Conservation (phyloP, 1,140 invertebrate species). For the Drosophila aff. region DNA sequence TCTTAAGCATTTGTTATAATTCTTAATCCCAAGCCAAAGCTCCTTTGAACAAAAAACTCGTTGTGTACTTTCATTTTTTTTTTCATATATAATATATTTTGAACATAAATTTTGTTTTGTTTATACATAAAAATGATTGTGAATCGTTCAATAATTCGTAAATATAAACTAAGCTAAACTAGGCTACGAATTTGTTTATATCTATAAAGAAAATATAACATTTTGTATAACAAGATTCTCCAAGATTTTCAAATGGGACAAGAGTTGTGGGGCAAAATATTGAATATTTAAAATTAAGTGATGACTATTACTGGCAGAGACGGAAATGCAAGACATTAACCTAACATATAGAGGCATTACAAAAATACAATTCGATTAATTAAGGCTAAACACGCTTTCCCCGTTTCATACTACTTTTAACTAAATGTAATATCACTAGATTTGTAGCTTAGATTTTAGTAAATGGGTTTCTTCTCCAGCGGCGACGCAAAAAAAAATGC, state of each 20-base stretch:
- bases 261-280: not conserved
- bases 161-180: constrained; percentile 22
- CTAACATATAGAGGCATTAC: constrained; percentile 44
- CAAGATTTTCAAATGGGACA: constrained; percentile 18
- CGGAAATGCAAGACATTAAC: constrained; percentile 32
- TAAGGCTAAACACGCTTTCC: constrained; percentile 61
- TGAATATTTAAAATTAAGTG: constrained; percentile 21
- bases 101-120: constrained; percentile 30
- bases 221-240: constrained; percentile 16
- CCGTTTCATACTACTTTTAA: constrained; percentile 56
- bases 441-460: constrained; percentile 75
- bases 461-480: constrained; percentile 39
- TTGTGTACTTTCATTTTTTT: not conserved
- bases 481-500: constrained; percentile 53
- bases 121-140: constrained; percentile 17
- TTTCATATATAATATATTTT: constrained; percentile 43
- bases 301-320: constrained; percentile 46
- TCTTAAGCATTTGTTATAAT: too few relatives aligned
- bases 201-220: constrained; percentile 16
- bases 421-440: constrained; percentile 84
- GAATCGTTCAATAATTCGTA: constrained; percentile 23
- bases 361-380: constrained; percentile 67
- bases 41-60: not conserved
- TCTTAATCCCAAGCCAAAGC: not conserved
- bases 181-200: constrained; percentile 38